phyloP scores from a whole-genome alignment of 2,797 vertebrate genomes.

The Nothura maculosa region DNA sequence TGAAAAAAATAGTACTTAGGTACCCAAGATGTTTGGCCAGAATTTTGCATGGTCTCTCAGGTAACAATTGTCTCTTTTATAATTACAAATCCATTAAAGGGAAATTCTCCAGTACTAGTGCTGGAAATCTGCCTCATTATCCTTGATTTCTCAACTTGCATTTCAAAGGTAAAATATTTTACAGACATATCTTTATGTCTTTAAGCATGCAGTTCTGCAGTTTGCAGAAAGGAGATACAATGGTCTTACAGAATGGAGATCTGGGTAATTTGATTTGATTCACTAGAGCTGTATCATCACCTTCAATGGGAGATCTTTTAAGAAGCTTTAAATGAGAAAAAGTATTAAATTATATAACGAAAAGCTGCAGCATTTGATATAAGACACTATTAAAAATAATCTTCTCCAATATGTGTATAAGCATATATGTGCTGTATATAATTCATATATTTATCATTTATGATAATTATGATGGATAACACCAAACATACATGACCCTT shows the following conservation, averaged over 20 bases:
- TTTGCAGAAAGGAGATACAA: not conserved
- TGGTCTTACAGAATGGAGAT: not conserved
- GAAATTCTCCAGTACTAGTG: not conserved
- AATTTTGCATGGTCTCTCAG: not conserved
- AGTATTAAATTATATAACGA: not conserved
- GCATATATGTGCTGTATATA: not conserved
- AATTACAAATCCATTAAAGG: not conserved
- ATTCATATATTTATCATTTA: not conserved
- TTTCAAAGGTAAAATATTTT: not conserved
- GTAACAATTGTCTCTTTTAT: not conserved
- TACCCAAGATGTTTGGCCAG: not conserved
- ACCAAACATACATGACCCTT: not conserved
- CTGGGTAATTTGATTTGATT: not conserved
- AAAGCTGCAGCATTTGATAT: not conserved
- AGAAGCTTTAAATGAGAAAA: not conserved
- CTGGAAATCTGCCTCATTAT: not conserved
- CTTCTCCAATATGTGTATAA: not conserved
- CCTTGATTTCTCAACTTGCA: not conserved
- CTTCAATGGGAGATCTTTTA: not conserved
- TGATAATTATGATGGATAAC: rapidly evolving
- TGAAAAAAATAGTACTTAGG: not conserved
- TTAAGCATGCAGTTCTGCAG: no score
- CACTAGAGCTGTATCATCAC: not conserved
- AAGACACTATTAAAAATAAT: not conserved
- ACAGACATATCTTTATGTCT: no score